Percentiles rank a stretch among this genome's conserved stretches.
phyloP scores from a whole-genome alignment of 2,797 vertebrate genomes.

The Siniperca scherzeri region DNA sequence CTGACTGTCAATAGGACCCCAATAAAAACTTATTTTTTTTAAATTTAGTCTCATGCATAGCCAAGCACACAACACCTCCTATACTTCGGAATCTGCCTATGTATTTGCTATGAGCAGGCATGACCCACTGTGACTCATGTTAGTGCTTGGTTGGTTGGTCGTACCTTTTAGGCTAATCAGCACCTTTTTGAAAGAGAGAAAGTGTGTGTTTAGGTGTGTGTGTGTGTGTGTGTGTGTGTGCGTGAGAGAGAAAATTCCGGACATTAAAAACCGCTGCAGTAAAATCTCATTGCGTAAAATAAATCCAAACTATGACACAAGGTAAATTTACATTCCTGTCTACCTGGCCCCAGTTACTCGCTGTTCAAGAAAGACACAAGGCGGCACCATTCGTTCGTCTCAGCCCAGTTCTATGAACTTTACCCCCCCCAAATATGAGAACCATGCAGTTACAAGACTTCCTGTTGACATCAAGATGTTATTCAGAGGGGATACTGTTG shows the following conservation, averaged over 20 bases:
- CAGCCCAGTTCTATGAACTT: slow-evolving; percentile 33
- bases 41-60: slow-evolving; percentile 85
- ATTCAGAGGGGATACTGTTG: slow-evolving; percentile 48
- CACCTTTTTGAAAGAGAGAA: slow-evolving; percentile 67
- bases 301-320: slow-evolving; percentile 72
- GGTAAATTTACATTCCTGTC: slow-evolving; percentile 73
- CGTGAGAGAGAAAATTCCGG: slow-evolving; percentile 39
- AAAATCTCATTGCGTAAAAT: slow-evolving; percentile 66
- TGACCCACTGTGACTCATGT: slow-evolving; percentile 55
- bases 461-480: slow-evolving; percentile 60
- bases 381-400: slow-evolving; percentile 50
- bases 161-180: slow-evolving; percentile 76
- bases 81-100: slow-evolving; percentile 66
- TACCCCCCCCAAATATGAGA: slow-evolving; percentile 43
- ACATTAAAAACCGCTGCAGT: slow-evolving; percentile 68
- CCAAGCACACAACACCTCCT: slow-evolving; percentile 79
- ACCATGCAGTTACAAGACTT: slow-evolving; percentile 68
- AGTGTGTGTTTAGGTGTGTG: slow-evolving; percentile 22
- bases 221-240: slow-evolving; percentile 7
- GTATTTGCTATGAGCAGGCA: slow-evolving; percentile 69
- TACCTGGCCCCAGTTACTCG: slow-evolving; percentile 62
- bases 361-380: slow-evolving; percentile 59
- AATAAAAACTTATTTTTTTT: slow-evolving; percentile 74
- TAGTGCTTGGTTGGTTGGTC: slow-evolving; percentile 62
- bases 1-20: slow-evolving; percentile 49